Conservation (phyloP, 2,113 vertebrate genomes). For the Odocoileus hemionus region DNA sequence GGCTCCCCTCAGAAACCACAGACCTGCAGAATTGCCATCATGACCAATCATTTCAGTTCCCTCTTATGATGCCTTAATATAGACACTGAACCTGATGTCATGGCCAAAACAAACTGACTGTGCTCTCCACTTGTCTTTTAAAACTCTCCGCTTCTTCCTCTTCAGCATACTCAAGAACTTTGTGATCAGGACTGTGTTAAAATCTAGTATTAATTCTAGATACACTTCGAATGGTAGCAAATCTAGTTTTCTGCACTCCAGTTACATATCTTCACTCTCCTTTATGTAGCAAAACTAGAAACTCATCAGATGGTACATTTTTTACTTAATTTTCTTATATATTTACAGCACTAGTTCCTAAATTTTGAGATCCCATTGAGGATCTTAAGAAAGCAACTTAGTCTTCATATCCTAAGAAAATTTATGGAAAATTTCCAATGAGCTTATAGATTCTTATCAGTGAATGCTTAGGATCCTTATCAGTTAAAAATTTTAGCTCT, state of each 20-base stretch:
- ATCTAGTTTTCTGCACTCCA: constrained; percentile 53
- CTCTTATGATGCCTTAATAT: neutral
- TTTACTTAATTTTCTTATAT: neutral
- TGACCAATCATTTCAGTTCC: neutral
- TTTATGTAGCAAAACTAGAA: neutral
- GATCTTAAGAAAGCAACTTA: neutral
- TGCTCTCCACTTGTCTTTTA: neutral
- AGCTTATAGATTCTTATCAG: neutral
- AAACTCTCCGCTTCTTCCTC: neutral
- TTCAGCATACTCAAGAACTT: neutral
- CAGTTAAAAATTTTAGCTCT: neutral
- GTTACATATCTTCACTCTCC: neutral
- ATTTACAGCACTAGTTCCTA: neutral
- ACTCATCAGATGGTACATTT: neutral
- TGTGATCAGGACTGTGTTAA: neutral
- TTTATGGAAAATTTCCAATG: neutral
- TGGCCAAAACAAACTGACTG: neutral
- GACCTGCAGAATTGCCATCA: neutral
- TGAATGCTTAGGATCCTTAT: neutral
- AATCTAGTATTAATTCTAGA: constrained; percentile 38
- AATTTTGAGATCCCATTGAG: neutral
- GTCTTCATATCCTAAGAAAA: neutral
- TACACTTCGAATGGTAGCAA: constrained; percentile 53
- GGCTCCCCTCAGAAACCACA: neutral
- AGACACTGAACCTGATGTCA: neutral